Percentiles rank a stretch among this genome's conserved stretches.
phyloP scores from a whole-genome alignment of 2,113 vertebrate genomes.

The Xerus inauris region DNA sequence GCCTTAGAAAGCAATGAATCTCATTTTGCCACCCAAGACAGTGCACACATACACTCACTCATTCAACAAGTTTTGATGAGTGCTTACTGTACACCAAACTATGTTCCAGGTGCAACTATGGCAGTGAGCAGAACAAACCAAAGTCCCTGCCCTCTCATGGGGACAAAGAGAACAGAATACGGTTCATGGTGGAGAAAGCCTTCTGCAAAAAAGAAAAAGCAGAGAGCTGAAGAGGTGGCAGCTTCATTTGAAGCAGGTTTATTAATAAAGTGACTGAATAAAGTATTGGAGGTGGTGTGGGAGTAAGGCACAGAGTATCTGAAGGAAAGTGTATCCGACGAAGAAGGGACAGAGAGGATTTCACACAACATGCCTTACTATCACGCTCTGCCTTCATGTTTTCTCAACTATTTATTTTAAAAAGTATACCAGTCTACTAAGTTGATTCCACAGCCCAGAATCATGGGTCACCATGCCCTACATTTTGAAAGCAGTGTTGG shows the following conservation, averaged over 20 bases:
- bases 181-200: background rate
- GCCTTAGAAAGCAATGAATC: too few relatives aligned
- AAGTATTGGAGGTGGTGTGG: background rate
- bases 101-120: background rate
- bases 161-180: background rate
- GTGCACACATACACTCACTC: background rate
- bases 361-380: background rate
- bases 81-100: background rate
- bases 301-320: background rate
- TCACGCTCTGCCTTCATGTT: background rate
- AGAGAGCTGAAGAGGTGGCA: background rate
- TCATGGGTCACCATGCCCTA: background rate
- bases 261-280: background rate
- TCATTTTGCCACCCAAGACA: background rate
- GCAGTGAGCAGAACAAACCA: background rate
- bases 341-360: background rate
- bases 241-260: background rate
- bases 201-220: background rate
- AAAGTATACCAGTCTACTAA: background rate
- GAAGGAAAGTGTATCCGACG: background rate
- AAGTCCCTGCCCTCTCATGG: background rate
- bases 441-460: background rate
- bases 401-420: background rate
- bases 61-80: background rate
- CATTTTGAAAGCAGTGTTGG: background rate